Conservation (phyloP, 2,113 vertebrate species). For the Dunckerocampus dactyliophorus region DNA sequence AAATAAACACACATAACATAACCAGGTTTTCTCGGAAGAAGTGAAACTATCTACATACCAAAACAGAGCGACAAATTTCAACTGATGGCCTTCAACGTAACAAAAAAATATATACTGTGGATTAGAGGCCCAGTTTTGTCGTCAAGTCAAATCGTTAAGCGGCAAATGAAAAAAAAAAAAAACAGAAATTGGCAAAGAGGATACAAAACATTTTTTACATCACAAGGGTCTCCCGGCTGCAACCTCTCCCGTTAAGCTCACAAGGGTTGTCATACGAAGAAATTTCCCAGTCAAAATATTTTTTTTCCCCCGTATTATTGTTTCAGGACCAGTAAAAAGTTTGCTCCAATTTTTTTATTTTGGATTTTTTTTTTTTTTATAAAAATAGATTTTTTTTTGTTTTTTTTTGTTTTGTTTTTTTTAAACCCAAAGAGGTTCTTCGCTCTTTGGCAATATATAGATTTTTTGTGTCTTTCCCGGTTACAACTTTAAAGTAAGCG, state of each 20-base stretch:
- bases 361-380: constrained; percentile 90
- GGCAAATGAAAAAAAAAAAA: not conserved
- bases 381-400: constrained; percentile 98
- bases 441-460: constrained; percentile 99
- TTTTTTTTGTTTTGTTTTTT: too few relatives aligned
- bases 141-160: not conserved
- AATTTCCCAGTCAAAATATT: constrained; percentile 99
- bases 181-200: constrained; percentile 82
- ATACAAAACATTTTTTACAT: constrained; percentile 83
- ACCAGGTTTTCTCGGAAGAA: constrained; percentile 77
- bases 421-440: constrained; percentile 99
- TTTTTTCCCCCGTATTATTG: constrained; percentile 60
- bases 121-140: too few relatives aligned
- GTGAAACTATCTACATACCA: constrained; percentile 96
- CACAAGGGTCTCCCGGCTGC: constrained; percentile 86
- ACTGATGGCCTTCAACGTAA: constrained; percentile 89
- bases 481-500: constrained; percentile 96
- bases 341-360: constrained; percentile 94
- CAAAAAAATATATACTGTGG: constrained; percentile 55
- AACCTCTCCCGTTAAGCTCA: constrained; percentile 96
- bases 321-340: constrained; percentile 99
- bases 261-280: constrained; percentile 99
- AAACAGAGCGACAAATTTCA: constrained; percentile 87
- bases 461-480: constrained; percentile 82
- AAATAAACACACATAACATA: constrained; percentile 76